Percentiles rank a stretch among this genome's conserved stretches.
phyloP scores from a whole-genome alignment of 1,140 invertebrate genomes.

The Phymorhynchus buccinoides region DNA sequence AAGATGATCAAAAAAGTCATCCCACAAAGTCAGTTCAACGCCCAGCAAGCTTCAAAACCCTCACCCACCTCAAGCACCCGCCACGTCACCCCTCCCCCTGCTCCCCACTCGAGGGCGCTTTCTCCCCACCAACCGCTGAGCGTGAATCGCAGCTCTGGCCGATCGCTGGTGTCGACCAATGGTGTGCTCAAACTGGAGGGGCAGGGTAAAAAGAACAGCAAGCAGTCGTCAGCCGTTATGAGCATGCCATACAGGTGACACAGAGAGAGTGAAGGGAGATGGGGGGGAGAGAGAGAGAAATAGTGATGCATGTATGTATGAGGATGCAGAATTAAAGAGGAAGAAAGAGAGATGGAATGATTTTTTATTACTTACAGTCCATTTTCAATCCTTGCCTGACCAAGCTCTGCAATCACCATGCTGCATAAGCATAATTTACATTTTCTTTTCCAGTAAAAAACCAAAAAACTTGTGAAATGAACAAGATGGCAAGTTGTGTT shows the following conservation, averaged over 20 bases:
- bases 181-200: constrained; percentile 30
- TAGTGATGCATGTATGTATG: too few species aligned
- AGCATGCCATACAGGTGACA: constrained; percentile 83
- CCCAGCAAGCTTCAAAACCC: constrained; percentile 32
- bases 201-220: constrained; percentile 29
- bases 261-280: too few species aligned
- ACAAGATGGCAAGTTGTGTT: too few species aligned
- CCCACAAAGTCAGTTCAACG: constrained; percentile 37
- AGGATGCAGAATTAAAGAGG: too few species aligned
- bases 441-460: too few species aligned
- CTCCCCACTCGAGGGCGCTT: constrained; percentile 29
- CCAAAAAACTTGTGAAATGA: too few species aligned
- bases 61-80: background rate
- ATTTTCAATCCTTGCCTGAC: too few species aligned
- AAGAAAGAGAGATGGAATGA: too few species aligned
- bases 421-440: too few species aligned
- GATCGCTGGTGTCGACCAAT: constrained; percentile 63
- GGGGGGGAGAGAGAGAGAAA: too few species aligned
- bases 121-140: constrained; percentile 39
- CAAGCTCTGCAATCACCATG: too few species aligned
- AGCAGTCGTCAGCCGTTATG: constrained; percentile 77
- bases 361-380: too few species aligned
- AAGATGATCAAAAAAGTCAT: constrained; percentile 78
- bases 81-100: constrained; percentile 39
- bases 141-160: constrained; percentile 36